Base-by-base conservation (phyloP, 2,888 invertebrate genomes). In the Aricia artaxerxes region DNA sequence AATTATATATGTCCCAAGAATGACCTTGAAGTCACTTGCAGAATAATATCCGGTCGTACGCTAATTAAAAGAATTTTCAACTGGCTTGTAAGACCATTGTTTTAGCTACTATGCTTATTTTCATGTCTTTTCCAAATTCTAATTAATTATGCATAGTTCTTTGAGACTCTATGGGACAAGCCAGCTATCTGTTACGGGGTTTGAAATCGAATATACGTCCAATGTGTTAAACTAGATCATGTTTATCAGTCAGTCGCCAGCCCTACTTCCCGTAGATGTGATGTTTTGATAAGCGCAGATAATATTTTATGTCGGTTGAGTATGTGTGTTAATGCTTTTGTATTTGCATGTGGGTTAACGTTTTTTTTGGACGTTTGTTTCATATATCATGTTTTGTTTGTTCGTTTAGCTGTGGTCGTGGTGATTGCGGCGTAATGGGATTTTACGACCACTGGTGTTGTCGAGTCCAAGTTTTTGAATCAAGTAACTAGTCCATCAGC, bases 191-290 rank as follows among this genome's bases (percentile, higher is more conserved):
- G 9, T 49, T n/a, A 60, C 57, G 2, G 61, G 4, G 24, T 24
- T 57, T 61, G 24, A 24, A 60, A 61, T 61, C n/a, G 61, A 61
- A 61, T 61, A 61, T 61, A 24, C n/a, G 24, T 61, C 7, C 24
- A 61, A 61, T 61, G 3, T 24, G 24, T 35, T 0, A 31, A 35
- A 69, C 4, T 4, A 9, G 6, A 35, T 69, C 5, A 9, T 35
- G 9, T 64, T 31, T 35, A 38, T 69, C 35, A 69, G 13, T 64
- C 84, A 69, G 13, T 64, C 84, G 83, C 83, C 84, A 88, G 88
- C 89, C 90, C 89, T 85, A 88, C 87, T 86, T 84, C 84, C 87
- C 84, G 87, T 87, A 86, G 86, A 89, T 88, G 79, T 79, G 79
- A 80, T 82, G 75, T 75, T 81, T n/a, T 77, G 80, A 81, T 81